A percentile compares a stretch with the other conserved stretches of the same genome.
Evolutionary conservation across 2,888 invertebrate species (phyloP).

Genomic region (Mythimna impura): DNA sequence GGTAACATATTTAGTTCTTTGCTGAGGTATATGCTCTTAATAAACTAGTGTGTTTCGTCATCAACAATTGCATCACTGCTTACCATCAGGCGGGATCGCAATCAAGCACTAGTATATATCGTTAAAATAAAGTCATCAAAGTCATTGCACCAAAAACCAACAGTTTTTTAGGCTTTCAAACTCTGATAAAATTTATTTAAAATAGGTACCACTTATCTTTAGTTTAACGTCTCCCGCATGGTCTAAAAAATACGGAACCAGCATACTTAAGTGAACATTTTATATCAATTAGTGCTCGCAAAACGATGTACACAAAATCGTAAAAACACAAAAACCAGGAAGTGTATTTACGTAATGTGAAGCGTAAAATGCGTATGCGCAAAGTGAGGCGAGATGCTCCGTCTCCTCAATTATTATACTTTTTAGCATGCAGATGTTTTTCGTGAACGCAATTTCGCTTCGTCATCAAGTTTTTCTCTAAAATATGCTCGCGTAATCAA

Average conservation of each 20-base stretch:
- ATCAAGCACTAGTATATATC: no score
- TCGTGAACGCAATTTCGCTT: background rate
- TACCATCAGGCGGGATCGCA: no score
- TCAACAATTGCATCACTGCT: no score
- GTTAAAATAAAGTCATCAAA: background rate
- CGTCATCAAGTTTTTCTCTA: constrained; percentile 27
- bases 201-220: constrained; percentile 15
- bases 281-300: constrained; percentile 39
- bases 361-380: constrained; percentile 44
- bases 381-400: constrained; percentile 22
- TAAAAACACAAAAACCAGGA: constrained; percentile 57
- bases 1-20: background rate
- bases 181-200: background rate
- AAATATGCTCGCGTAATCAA: constrained; percentile 12
- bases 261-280: constrained; percentile 21
- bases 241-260: constrained; percentile 42
- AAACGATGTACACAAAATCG: constrained; percentile 31
- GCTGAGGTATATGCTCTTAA: no score
- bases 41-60: background rate
- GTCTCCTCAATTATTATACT: constrained; percentile 26
- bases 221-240: constrained; percentile 21
- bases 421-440: background rate
- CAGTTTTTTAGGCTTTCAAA: background rate
- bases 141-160: background rate
- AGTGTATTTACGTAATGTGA: constrained; percentile 51